Evolutionary conservation across 2,888 invertebrate species (phyloP).

Genomic region (Megastigmus dorsalis): DNA sequence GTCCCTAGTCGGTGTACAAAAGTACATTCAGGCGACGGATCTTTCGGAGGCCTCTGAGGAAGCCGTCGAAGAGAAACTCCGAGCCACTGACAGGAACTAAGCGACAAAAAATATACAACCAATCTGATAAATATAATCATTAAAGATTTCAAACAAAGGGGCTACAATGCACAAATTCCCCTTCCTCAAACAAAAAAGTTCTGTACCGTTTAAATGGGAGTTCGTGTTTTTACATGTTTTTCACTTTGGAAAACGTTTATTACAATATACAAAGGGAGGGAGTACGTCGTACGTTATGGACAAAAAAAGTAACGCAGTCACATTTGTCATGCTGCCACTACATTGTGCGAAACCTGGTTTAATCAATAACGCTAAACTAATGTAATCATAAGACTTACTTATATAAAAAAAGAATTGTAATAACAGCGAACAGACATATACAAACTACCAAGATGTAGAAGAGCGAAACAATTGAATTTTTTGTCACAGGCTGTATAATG

Average conservation of each 20-base stretch:
- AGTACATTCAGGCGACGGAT: slow-evolving; percentile 98
- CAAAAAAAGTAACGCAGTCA: slow-evolving; percentile 59
- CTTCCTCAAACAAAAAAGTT: slow-evolving; percentile 62
- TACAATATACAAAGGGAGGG: slow-evolving; percentile 63
- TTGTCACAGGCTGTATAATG: slow-evolving; percentile 72
- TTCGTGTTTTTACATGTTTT: slow-evolving; percentile 72
- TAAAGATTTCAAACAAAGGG: slow-evolving; percentile 62
- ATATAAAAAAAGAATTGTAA: slow-evolving; percentile 67
- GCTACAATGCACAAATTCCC: slow-evolving; percentile 65
- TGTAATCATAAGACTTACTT: slow-evolving; percentile 69
- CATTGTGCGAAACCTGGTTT: slow-evolving; percentile 71
- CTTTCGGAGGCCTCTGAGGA: slow-evolving; percentile 95
- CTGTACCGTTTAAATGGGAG: slow-evolving; percentile 65
- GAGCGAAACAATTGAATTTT: slow-evolving; percentile 67
- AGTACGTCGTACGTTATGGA: slow-evolving; percentile 59
- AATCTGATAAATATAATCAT: slow-evolving; percentile 65
- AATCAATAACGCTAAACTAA: slow-evolving; percentile 72
- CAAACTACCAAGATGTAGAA: slow-evolving; percentile 66
- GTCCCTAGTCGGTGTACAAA: slow-evolving; percentile 96
- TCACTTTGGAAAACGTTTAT: slow-evolving; percentile 70
- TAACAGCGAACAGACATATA: slow-evolving; percentile 68
- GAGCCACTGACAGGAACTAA: slow-evolving; percentile 94
- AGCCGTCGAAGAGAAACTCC: slow-evolving; percentile 94
- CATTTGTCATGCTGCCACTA: slow-evolving; percentile 69
- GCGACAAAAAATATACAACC: slow-evolving; percentile 60